Evolutionary conservation across 1,140 invertebrate genomes (phyloP).

Genomic region (Bombus balteatus): DNA sequence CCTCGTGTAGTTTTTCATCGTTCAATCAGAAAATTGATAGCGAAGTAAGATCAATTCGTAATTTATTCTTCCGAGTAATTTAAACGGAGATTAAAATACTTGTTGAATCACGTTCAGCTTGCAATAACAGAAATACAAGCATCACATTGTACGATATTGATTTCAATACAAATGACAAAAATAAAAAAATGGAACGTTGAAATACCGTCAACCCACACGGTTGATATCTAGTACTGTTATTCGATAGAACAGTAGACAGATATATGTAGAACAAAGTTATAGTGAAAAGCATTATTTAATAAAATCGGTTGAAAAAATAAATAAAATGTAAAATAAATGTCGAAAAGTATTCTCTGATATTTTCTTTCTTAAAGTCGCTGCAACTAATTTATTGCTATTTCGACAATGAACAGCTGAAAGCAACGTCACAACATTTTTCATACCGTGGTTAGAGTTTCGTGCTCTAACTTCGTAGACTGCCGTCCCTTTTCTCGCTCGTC

Average conservation of each 20-base stretch:
- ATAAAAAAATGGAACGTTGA: neutral
- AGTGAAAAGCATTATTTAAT: neutral
- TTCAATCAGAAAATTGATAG: neutral
- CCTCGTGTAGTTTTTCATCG: neutral
- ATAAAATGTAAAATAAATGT: neutral
- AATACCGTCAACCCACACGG: neutral
- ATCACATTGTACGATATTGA: neutral
- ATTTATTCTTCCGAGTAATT: too few relatives aligned
- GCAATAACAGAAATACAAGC: neutral
- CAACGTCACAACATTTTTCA: neutral
- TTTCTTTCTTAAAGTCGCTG: neutral
- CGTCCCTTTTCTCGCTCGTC: conserved; percentile 39
- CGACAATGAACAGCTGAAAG: neutral
- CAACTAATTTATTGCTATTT: neutral
- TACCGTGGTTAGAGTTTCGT: conserved; percentile 11
- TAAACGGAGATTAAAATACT: too few relatives aligned
- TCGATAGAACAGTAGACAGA: neutral
- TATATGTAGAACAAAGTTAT: neutral
- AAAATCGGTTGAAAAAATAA: neutral
- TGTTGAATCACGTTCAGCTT: neutral
- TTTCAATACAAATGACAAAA: neutral
- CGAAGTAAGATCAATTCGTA: neutral
- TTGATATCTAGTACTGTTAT: neutral
- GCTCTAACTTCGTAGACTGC: conserved; percentile 45
- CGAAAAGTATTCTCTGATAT: neutral